A percentile compares a stretch with the other conserved stretches of the same genome.
These are phyloP conservation scores for Parazoanthus atlanticus DNA, from an alignment of 92 coral and sea anemone genomes.

Conservation along the genomic window DNA sequence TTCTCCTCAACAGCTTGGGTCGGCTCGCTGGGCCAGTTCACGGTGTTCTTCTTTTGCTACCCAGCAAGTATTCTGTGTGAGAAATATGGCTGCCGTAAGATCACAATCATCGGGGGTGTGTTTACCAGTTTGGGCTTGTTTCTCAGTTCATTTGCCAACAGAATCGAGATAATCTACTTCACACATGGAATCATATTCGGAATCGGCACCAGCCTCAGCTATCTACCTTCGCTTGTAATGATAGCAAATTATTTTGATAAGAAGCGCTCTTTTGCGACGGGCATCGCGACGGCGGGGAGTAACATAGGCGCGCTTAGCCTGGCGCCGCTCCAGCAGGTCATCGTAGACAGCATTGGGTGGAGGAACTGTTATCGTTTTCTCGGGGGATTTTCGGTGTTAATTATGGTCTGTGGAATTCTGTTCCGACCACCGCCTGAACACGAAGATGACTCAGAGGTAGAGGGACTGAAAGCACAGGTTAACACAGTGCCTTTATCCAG, in stretches of 20 bases:
- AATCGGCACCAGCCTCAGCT: slow-evolving; percentile 87
- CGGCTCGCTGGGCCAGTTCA: slow-evolving; percentile 94
- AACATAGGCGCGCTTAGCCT: slow-evolving; percentile 90
- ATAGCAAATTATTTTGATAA: slow-evolving; percentile 87
- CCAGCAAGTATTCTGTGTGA: slow-evolving; percentile 83
- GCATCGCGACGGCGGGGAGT: slow-evolving; percentile 93
- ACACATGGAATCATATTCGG: slow-evolving; percentile 92
- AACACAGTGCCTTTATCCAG: neutral
- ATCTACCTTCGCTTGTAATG: slow-evolving; percentile 93
- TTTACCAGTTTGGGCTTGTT: slow-evolving; percentile 84
- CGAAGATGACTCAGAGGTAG: neutral
- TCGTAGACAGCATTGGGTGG: slow-evolving; percentile 84
- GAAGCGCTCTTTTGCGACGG: slow-evolving; percentile 93
- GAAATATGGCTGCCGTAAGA: slow-evolving; percentile 79
- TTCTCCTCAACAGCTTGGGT: slow-evolving; percentile 85
- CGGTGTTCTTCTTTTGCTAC: slow-evolving; percentile 83
- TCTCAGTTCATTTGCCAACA: slow-evolving; percentile 70
- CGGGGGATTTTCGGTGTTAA: slow-evolving; percentile 73
- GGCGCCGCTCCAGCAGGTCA: slow-evolving; percentile 84
- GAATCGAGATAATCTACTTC: slow-evolving; percentile 65
- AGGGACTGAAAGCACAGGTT: neutral
- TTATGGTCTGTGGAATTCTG: slow-evolving; percentile 78
- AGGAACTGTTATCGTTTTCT: slow-evolving; percentile 86
- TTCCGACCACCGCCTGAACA: slow-evolving; percentile 74
- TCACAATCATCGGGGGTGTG: slow-evolving; percentile 82